Base-by-base conservation (phyloP, 1,140 invertebrate species). In the Cryptotermes secundus region DNA sequence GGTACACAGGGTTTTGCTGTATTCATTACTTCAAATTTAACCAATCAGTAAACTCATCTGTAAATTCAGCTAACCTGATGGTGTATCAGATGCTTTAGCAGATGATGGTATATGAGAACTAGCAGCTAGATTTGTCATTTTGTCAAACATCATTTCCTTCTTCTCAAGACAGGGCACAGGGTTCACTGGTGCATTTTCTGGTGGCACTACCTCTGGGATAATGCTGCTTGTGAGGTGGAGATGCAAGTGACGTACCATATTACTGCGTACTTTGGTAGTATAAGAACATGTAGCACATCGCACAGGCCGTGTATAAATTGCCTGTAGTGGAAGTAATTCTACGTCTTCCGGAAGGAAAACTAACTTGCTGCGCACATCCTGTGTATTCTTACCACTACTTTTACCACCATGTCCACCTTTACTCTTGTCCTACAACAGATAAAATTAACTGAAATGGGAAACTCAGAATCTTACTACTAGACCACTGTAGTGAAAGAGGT, bases 91-190 rank as follows among this genome's bases (percentile, higher is more conserved):
- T 31, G 12, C 16, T 31, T 34, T 24, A 36, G 65, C 22, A 45
- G 24, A 10, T 1, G 49, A n/a, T 22, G 65, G 80, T 34, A 38
- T 81, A 86, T 93, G 91, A 1, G 95, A 95, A 87, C 94, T 95
- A 35, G 93, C 93, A 0, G 96, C 95, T 26, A 96, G 89, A 88
- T 96, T 96, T 0, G 93, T 91, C 95, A 96, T 96, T 88, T 95
- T 95, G 87, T 96, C 95, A 88, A 96, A 96, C 92, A 96, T 95
- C 86, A 92, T 93, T 87, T 96, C 95, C 84, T 94, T 95, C 49
- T 93, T 93, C 81, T 95, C 93, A 34, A 96, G 89, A 88, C 94
- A 95, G 0, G 95, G 95, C 0, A 96, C 95, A 0, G 95, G 95
- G 90, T 96, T 96, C 0, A 96, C 93, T n/a, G 88, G 87, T 53